Percentiles rank a stretch among this genome's conserved stretches.
These are phyloP conservation scores for Pyrgilauda ruficollis DNA, from an alignment of 2,113 vertebrate genomes.

Conservation along the genomic window DNA sequence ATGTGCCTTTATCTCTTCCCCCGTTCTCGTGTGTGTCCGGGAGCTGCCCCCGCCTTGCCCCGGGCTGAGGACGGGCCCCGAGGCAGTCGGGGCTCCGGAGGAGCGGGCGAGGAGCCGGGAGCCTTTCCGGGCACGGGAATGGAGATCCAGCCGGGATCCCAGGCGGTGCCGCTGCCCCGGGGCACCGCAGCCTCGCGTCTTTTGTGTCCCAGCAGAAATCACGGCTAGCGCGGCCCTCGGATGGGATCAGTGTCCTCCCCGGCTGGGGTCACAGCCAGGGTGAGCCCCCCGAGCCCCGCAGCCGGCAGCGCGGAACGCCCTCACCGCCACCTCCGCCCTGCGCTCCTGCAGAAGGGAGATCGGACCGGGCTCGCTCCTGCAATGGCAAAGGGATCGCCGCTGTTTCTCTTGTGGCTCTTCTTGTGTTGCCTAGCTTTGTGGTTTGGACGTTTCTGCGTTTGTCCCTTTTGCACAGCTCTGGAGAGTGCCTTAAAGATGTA, in stretches of 20 bases:
- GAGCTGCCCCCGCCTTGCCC: background rate
- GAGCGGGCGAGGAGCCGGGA: background rate
- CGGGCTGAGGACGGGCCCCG: background rate
- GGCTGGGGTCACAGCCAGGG: accelerated
- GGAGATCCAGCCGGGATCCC: background rate
- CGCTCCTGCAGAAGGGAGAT: accelerated
- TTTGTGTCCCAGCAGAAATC: background rate
- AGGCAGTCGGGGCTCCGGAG: background rate
- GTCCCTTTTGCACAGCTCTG: background rate
- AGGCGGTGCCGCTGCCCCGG: background rate
- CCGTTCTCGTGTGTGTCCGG: background rate
- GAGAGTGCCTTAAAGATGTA: background rate
- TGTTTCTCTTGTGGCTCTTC: background rate
- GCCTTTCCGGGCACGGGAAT: background rate
- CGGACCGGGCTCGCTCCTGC: accelerated
- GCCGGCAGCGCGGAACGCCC: accelerated
- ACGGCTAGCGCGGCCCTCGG: background rate
- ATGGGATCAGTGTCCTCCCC: accelerated
- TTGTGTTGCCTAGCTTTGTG: background rate
- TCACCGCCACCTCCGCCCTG: accelerated
- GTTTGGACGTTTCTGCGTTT: background rate
- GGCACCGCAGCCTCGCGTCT: background rate
- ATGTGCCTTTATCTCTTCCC: background rate
- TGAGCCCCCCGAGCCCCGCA: accelerated
- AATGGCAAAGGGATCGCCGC: accelerated